These are phyloP conservation scores for Clivina fossor DNA, from an alignment of 2,888 invertebrate species.

Conservation along the genomic window DNA sequence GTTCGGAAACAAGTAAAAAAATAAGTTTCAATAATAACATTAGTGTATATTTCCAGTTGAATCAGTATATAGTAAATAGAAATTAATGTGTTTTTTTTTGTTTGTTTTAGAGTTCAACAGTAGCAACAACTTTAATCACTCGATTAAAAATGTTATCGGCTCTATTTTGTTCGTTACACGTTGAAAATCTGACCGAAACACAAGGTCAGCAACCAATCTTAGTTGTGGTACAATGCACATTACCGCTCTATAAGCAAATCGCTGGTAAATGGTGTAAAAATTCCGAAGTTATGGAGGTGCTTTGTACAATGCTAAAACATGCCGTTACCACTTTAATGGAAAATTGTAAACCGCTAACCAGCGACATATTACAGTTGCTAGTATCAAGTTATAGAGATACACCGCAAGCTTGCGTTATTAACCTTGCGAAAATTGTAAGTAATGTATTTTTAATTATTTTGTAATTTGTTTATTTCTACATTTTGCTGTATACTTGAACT, in stretches of 20 bases:
- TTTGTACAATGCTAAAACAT: slow-evolving; percentile 74
- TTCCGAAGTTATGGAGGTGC: slow-evolving; percentile 65
- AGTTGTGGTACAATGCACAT: slow-evolving; percentile 61
- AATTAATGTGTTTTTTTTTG: slow-evolving; percentile 7
- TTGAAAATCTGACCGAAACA: slow-evolving; percentile 37
- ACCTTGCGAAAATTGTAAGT: slow-evolving; percentile 73
- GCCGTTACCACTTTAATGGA: slow-evolving; percentile 71
- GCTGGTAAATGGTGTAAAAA: slow-evolving; percentile 66
- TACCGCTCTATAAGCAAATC: slow-evolving; percentile 64
- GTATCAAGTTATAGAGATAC: slow-evolving; percentile 66
- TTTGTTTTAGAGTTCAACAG: slow-evolving; percentile 53
- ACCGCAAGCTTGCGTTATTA: slow-evolving; percentile 71
- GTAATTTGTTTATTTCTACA: too few species aligned
- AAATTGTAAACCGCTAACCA: slow-evolving; percentile 67
- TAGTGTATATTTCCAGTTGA: too few species aligned
- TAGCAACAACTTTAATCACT: slow-evolving; percentile 59
- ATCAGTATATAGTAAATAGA: too few species aligned
- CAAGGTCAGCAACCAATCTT: slow-evolving; percentile 58
- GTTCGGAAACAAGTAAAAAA: slow-evolving; percentile 1
- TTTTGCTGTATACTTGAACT: too few species aligned
- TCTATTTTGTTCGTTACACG: slow-evolving; percentile 61
- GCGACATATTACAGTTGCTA: slow-evolving; percentile 68
- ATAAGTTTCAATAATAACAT: too few species aligned
- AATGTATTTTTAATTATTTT: slow-evolving; percentile 6
- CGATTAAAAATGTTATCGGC: slow-evolving; percentile 68